Evolutionary conservation across 2,888 invertebrate genomes (phyloP), one percentile per base, ranked within the genome.

Genomic region (Drosophila infuscata): DNA sequence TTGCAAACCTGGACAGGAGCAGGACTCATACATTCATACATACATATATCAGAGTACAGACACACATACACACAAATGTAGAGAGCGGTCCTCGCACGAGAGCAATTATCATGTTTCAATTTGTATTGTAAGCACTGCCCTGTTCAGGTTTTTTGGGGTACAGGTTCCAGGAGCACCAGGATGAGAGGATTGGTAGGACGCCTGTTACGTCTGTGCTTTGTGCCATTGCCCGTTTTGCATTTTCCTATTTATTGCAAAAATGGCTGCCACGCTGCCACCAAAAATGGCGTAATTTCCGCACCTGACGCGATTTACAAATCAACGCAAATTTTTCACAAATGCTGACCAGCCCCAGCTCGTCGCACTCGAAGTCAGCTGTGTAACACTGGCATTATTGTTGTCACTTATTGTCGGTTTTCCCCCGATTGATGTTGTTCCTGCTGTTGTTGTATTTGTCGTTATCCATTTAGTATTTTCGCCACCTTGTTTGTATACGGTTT

Each of bases 81-180:
- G 15, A 49, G 35, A 54, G 52, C 29, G 49, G 48, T 63, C 52
- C 51, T 68, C 41, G 41, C 41, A 49, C 70, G 69, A 70, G 76
- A 78, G 75, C 81, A 82, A 82, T 82, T 82, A 82, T 82, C 81
- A 78, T 81, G 81, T 78, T 83, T 83, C 78, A 82, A 82, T 82
- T 82, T 82, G 83, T 83, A 82, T 82, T 82, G 67, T 83, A 81
- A 82, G 83, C 78, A 83, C 76, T 79, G 83, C 72, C 73, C 73
- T 82, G 83, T 59, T 70, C 56, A 38, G 20, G 35, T 53, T 43
- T 36, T 56, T n/a, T 30, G 11, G 53, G 58, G 29, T 56, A 58
- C 69, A 65, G 64, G 52, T 43, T 33, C 1, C 57, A 25, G 56
- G 17, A 7, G n/a, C n/a, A 3, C 4, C 57, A 25, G 56, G 17